Conservation (phyloP, 30 jellyfish, hydroid and myxozoan species). For the Chironex yamaguchii region DNA sequence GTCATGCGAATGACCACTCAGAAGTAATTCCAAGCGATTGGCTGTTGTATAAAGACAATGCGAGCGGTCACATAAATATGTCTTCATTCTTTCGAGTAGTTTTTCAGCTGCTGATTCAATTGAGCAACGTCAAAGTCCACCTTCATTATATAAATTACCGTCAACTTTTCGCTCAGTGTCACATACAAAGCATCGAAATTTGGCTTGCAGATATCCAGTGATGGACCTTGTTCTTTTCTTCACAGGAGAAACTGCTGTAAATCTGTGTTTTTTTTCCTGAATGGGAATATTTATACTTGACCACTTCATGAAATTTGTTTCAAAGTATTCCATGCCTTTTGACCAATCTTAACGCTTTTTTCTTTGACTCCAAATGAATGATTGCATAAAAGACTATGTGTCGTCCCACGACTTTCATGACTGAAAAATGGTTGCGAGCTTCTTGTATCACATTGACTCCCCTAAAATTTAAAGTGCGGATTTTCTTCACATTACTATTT, state of each 20-base stretch:
- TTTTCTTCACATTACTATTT: too few species aligned
- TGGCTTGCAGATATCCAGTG: not conserved
- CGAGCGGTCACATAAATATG: not conserved
- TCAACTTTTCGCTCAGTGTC: slow-evolving; percentile 1
- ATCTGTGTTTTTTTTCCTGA: too few species aligned
- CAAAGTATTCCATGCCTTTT: too few species aligned
- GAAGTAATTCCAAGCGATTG: not conserved
- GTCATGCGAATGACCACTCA: slow-evolving; percentile 49
- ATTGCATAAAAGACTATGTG: too few species aligned
- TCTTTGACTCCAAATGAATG: too few species aligned
- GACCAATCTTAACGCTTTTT: too few species aligned
- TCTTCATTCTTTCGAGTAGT: not conserved
- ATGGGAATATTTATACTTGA: too few species aligned
- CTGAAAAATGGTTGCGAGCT: too few species aligned
- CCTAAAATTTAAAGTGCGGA: too few species aligned
- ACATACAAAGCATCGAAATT: slow-evolving; percentile 5
- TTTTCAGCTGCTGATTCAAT: slow-evolving; percentile 15
- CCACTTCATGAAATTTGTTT: too few species aligned
- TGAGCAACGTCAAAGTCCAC: slow-evolving; percentile 21
- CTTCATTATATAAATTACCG: slow-evolving; percentile 26
- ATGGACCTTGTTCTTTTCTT: slow-evolving; percentile 1
- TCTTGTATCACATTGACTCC: too few species aligned
- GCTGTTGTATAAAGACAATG: slow-evolving; percentile 42
- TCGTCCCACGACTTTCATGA: too few species aligned
- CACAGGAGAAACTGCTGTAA: not conserved